Evolutionary conservation across 2,113 vertebrate species (phyloP).

Genomic region (Scortum barcoo): DNA sequence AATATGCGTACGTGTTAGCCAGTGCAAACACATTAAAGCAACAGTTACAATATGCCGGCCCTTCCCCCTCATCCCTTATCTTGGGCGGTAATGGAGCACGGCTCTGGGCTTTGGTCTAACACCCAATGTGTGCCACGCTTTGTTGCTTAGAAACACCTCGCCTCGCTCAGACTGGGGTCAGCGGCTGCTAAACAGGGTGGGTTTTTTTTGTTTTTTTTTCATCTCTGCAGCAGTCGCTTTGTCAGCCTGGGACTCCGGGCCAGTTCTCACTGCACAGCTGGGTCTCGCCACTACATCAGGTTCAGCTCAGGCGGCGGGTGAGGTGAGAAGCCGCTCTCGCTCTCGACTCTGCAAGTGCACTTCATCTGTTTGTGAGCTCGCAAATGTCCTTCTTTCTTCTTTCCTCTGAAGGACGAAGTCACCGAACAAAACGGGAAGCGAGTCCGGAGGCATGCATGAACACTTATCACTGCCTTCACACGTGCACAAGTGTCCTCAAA

Average conservation of each 20-base stretch:
- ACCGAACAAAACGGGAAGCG: background rate
- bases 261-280: constrained; percentile 41
- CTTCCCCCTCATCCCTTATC: constrained; percentile 14
- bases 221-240: constrained; percentile 44
- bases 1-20: constrained; percentile 38
- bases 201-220: constrained; percentile 40
- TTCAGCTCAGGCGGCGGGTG: constrained; percentile 43
- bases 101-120: constrained; percentile 13
- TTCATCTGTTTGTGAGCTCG: background rate
- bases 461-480: constrained; percentile 6
- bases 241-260: constrained; percentile 53
- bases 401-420: background rate
- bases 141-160: constrained; percentile 70
- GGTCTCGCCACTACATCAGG: constrained; percentile 53
- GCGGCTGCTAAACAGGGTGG: constrained; percentile 39
- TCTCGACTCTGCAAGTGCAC: constrained; percentile 22
- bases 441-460: constrained; percentile 1
- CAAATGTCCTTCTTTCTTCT: background rate
- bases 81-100: constrained; percentile 5
- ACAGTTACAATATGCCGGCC: constrained; percentile 3
- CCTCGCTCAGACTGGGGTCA: constrained; percentile 48
- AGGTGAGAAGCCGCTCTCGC: background rate
- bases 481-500: background rate
- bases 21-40: constrained; percentile 43
- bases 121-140: constrained; percentile 35